phyloP scores from a whole-genome alignment of 2,797 vertebrate genomes.

The Ptychadena robeensis region DNA sequence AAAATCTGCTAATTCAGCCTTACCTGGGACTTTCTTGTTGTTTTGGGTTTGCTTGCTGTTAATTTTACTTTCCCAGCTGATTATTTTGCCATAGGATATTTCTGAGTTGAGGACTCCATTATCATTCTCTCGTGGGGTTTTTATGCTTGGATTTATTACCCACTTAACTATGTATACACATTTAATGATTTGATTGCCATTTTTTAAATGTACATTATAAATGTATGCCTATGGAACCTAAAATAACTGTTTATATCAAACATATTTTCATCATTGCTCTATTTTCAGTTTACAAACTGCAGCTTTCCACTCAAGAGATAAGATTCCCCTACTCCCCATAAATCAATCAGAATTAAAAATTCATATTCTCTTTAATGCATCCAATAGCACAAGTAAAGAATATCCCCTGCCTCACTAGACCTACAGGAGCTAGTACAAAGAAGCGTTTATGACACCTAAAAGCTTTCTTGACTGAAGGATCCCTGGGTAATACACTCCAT shows the following conservation, averaged over 20 bases:
- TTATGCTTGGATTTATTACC: constrained; percentile 15
- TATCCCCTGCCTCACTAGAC: constrained; percentile 44
- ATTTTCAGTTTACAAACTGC: constrained; percentile 43
- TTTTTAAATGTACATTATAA: constrained; percentile 7
- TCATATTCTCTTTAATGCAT: constrained; percentile 61
- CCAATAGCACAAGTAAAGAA: constrained; percentile 53
- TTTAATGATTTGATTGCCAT: constrained; percentile 7
- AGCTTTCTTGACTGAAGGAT: constrained; percentile 55
- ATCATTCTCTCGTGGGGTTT: not conserved
- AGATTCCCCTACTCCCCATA: constrained; percentile 28
- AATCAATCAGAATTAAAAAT: constrained; percentile 62
- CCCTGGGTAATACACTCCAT: constrained; percentile 60
- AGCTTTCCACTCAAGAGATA: constrained; percentile 30
- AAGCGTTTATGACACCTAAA: constrained; percentile 60
- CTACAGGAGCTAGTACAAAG: constrained; percentile 50
- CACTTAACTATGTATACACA: constrained; percentile 13
- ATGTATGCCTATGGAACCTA: not conserved
- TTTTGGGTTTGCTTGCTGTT: constrained; percentile 7
- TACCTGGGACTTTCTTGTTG: constrained; percentile 5
- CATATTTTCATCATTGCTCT: constrained; percentile 7
- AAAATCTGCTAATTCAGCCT: not conserved
- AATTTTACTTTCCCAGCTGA: not conserved
- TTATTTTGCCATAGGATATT: not conserved
- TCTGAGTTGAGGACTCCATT: constrained; percentile 19
- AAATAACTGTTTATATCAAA: constrained; percentile 24